A percentile compares a stretch with the other conserved stretches of the same genome.
Conservation (phyloP, 2,797 vertebrate genomes). For the Philypnodon macrostomus region DNA sequence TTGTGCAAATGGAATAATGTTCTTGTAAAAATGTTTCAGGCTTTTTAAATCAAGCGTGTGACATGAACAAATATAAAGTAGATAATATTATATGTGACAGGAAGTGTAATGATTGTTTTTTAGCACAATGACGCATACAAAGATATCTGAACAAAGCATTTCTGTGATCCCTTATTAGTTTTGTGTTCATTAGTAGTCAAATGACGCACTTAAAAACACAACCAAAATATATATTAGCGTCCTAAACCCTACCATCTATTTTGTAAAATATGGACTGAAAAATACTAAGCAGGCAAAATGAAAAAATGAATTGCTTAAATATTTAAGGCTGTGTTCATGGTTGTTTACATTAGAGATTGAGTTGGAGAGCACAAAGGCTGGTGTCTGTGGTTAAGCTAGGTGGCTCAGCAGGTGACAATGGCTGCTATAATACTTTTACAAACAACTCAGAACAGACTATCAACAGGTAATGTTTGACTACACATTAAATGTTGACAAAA, state of each 20-base stretch:
- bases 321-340: slow-evolving; percentile 49
- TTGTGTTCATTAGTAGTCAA: slow-evolving; percentile 20
- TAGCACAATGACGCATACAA: slow-evolving; percentile 36
- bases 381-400: slow-evolving; percentile 49
- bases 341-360: slow-evolving; percentile 56
- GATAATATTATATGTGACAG: slow-evolving; percentile 3
- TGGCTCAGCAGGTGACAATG: slow-evolving; percentile 42
- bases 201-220: slow-evolving; percentile 41
- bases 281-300: too few relatives aligned
- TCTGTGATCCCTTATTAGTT: slow-evolving; percentile 22
- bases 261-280: too few relatives aligned
- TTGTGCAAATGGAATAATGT: too few relatives aligned
- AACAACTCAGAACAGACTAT: slow-evolving; percentile 39
- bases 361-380: slow-evolving; percentile 31
- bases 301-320: slow-evolving; percentile 33
- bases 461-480: slow-evolving; percentile 62
- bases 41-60: too few relatives aligned
- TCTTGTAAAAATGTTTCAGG: too few relatives aligned
- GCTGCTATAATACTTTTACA: slow-evolving; percentile 34
- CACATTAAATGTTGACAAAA: slow-evolving; percentile 54
- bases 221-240: slow-evolving; percentile 17
- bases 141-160: slow-evolving; percentile 26
- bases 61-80: too few relatives aligned
- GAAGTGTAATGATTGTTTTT: slow-evolving; percentile 46
- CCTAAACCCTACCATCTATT: slow-evolving; percentile 26